phyloP scores from a whole-genome alignment of 2,888 invertebrate species.

The Norana najaformis region DNA sequence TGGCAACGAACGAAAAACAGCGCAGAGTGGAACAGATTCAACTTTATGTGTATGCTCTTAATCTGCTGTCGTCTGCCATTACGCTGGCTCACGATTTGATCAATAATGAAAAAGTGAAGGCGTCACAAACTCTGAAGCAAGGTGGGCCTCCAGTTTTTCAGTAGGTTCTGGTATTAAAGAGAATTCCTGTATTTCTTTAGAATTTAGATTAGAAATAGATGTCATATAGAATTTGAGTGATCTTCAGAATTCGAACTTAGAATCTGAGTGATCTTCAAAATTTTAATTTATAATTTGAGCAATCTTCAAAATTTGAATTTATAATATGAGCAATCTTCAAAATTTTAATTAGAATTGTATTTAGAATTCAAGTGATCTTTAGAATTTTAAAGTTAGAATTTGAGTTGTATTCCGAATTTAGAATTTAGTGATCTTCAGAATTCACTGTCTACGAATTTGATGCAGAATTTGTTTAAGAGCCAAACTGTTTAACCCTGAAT shows the following conservation, averaged over 20 bases:
- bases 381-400: too few relatives aligned
- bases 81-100: not conserved
- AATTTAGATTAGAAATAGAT: too few relatives aligned
- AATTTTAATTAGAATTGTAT: too few relatives aligned
- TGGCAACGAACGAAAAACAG: constrained; percentile 9
- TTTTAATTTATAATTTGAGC: not conserved
- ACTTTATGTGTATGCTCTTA: not conserved
- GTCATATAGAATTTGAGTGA: too few relatives aligned
- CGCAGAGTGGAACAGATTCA: constrained; percentile 22
- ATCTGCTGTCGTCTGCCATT: not conserved
- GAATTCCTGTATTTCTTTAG: not conserved
- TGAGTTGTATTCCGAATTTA: too few relatives aligned
- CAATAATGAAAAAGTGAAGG: not conserved
- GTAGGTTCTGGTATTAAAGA: not conserved
- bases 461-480: not conserved
- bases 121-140: not conserved
- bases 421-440: not conserved
- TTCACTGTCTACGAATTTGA: not conserved
- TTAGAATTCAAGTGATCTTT: not conserved
- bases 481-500: not conserved
- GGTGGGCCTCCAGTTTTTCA: not conserved
- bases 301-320: too few relatives aligned
- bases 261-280: not conserved
- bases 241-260: not conserved
- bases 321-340: too few relatives aligned